These are phyloP conservation scores for Pseudomyrmex dendroicus DNA, from an alignment of 1,140 invertebrate genomes.

Conservation along the genomic window DNA sequence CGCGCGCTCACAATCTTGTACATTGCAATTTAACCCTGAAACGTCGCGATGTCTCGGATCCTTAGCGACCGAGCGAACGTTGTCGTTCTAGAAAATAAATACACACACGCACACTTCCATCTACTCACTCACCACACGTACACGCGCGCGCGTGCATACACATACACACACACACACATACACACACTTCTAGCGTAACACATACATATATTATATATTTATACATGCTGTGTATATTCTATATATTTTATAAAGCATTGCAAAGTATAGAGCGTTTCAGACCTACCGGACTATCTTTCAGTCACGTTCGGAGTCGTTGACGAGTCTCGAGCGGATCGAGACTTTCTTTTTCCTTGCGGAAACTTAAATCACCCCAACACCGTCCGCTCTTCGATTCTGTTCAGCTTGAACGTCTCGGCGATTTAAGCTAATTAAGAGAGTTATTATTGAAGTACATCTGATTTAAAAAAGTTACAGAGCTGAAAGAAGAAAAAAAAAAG, in stretches of 20 bases:
- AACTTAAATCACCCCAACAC: neutral
- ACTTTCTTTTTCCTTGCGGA: neutral
- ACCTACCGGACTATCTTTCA: constrained; percentile 52
- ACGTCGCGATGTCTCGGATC: constrained; percentile 24
- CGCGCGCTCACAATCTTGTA: constrained; percentile 50
- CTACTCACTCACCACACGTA: neutral
- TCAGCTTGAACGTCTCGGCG: constrained; percentile 3
- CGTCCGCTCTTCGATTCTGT: constrained; percentile 6
- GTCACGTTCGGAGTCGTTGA: neutral
- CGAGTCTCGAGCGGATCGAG: neutral
- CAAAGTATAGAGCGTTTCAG: constrained; percentile 59
- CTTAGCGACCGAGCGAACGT: constrained; percentile 42
- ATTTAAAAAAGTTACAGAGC: too few species aligned
- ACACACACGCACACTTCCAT: constrained; percentile 25
- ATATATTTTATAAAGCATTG: constrained; percentile 65
- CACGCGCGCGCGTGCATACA: neutral
- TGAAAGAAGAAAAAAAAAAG: neutral
- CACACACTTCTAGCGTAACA: neutral
- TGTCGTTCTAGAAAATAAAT: constrained; percentile 28
- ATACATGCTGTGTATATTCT: constrained; percentile 59
- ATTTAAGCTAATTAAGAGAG: neutral
- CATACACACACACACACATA: constrained; percentile 4
- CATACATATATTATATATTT: constrained; percentile 33
- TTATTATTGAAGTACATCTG: constrained; percentile 18
- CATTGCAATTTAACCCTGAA: constrained; percentile 55